Evolutionary conservation across 2,888 invertebrate species (phyloP).

Genomic region (Eledona agricola): DNA sequence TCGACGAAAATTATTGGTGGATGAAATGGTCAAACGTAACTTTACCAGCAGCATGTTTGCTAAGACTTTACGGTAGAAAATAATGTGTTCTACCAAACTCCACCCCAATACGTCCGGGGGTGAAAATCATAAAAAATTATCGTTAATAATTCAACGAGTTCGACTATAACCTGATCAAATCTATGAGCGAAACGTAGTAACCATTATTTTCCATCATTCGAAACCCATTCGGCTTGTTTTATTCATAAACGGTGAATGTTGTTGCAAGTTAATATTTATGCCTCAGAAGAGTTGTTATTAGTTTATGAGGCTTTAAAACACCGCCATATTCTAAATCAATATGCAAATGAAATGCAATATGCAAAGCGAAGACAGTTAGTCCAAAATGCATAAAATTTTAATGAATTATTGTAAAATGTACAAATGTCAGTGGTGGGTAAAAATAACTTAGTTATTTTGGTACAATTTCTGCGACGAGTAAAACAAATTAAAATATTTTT

Average conservation of each 20-base stretch:
- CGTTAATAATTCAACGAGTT: constrained; percentile 47
- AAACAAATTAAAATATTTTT: no score
- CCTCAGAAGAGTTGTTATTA: no score
- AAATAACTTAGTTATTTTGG: no score
- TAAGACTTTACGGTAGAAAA: constrained; percentile 40
- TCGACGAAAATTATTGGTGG: constrained; percentile 38
- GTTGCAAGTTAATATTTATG: constrained; percentile 48
- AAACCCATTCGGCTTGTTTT: constrained; percentile 42
- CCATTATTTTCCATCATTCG: constrained; percentile 42
- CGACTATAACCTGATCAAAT: constrained; percentile 48
- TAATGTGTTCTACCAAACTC: constrained; percentile 47
- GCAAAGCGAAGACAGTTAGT: no score
- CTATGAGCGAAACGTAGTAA: constrained; percentile 41
- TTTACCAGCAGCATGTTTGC: constrained; percentile 35
- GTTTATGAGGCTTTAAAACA: no score
- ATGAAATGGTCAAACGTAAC: constrained; percentile 24
- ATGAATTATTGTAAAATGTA: no score
- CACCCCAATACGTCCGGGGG: constrained; percentile 45
- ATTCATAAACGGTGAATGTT: constrained; percentile 47
- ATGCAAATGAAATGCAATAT: no score
- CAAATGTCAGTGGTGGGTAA: no score
- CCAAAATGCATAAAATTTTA: no score
- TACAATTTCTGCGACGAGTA: no score
- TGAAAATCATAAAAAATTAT: constrained; percentile 31
- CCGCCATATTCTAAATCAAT: no score